Percentiles rank a stretch among this genome's conserved stretches.
Evolutionary conservation across 2,797 vertebrate genomes (phyloP).

Genomic region (Chrysolophus pictus): DNA sequence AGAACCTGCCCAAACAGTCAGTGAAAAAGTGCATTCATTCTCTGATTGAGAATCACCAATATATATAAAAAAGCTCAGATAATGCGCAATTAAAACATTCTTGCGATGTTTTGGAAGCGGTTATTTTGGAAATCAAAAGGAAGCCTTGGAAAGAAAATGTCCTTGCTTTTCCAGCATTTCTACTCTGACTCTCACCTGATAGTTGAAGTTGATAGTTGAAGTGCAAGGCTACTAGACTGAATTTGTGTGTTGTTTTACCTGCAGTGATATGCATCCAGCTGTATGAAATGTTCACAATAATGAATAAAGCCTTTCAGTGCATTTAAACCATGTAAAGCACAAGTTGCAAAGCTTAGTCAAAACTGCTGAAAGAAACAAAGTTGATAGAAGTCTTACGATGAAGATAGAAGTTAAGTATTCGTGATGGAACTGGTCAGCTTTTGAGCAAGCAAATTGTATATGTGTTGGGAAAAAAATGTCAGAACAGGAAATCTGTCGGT

Average conservation of each 20-base stretch:
- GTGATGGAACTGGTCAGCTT: not conserved
- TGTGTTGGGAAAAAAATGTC: not conserved
- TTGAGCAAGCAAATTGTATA: not conserved
- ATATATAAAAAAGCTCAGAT: not conserved
- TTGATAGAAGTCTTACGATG: not conserved
- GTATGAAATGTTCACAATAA: not conserved
- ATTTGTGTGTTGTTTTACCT: not conserved
- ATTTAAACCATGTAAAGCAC: not conserved
- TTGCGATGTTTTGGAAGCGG: not conserved
- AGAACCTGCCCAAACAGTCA: not conserved
- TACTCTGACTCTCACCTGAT: not conserved
- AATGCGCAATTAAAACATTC: not conserved
- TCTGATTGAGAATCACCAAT: not conserved
- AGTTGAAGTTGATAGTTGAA: conserved; percentile 9
- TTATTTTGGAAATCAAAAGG: conserved; percentile 11
- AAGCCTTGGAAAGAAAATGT: conserved; percentile 5
- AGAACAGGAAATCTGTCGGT: not conserved
- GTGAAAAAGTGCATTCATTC: not conserved
- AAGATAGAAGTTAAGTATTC: not conserved
- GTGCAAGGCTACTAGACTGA: not conserved
- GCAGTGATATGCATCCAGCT: not conserved
- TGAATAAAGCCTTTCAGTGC: conserved; percentile 21
- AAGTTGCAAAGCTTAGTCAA: not conserved
- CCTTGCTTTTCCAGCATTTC: not conserved
- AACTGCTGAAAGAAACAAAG: not conserved